Evolutionary conservation across 2,113 vertebrate species (phyloP).

Genomic region (Heterotilapia buettikoferi): DNA sequence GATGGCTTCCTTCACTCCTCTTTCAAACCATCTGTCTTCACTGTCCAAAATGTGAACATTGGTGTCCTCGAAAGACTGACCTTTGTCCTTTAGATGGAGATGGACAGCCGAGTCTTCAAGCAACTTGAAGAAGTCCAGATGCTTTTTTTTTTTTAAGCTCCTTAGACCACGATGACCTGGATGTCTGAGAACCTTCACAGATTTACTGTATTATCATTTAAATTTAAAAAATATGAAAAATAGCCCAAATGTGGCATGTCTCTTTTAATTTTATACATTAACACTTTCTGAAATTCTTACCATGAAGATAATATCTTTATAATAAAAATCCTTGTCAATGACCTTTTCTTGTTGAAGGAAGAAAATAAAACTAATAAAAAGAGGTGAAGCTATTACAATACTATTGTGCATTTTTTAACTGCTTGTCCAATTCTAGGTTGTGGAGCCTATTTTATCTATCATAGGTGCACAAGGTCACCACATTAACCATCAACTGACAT

Average conservation of each 20-base stretch:
- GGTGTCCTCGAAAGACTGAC: accelerated
- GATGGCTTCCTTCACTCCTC: accelerated
- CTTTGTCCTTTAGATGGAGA: neutral
- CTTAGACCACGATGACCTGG: neutral
- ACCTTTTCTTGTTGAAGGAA: neutral
- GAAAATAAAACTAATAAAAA: neutral
- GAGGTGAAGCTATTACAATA: neutral
- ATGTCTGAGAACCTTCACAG: neutral
- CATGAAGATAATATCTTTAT: neutral
- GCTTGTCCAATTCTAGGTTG: neutral
- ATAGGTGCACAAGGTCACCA: neutral
- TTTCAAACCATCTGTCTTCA: neutral
- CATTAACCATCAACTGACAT: neutral
- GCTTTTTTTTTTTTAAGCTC: neutral
- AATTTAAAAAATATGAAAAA: neutral
- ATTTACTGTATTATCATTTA: neutral
- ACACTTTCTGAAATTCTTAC: neutral
- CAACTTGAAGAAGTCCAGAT: neutral
- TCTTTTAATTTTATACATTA: neutral
- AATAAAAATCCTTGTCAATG: neutral
- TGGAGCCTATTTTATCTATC: too few relatives aligned
- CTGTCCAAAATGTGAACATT: neutral
- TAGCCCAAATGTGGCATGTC: neutral
- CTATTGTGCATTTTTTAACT: neutral
- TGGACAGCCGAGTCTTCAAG: neutral